A percentile compares a stretch with the other conserved stretches of the same genome.
These are phyloP conservation scores for Pyrocephalus nanus DNA, from an alignment of 2,797 vertebrate species.

Conservation along the genomic window DNA sequence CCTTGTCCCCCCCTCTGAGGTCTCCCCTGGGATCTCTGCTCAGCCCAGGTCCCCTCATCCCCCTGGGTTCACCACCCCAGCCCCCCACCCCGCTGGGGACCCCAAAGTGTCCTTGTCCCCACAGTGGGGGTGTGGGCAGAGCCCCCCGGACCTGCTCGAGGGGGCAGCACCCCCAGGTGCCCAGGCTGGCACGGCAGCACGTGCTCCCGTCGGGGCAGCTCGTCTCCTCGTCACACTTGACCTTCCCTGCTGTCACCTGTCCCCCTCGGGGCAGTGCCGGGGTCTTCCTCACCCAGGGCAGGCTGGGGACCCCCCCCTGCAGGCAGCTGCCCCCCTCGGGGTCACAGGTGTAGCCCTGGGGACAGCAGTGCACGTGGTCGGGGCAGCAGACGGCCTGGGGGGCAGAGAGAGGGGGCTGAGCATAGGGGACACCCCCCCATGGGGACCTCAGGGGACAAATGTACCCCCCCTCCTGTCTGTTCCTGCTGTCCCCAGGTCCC, in stretches of 20 bases:
- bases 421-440: not conserved
- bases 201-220: conserved; percentile 79
- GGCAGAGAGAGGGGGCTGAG: not conserved
- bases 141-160: conserved; percentile 74
- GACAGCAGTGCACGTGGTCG: conserved; percentile 87
- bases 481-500: too few species aligned
- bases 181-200: conserved; percentile 75
- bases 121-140: not conserved
- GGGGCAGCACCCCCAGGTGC: conserved; percentile 85
- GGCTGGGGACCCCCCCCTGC: not conserved
- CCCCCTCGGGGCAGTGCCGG: not conserved
- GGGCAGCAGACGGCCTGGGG: conserved; percentile 85
- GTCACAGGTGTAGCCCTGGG: conserved; percentile 79
- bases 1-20: not conserved
- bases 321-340: conserved; percentile 63
- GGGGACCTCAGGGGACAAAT: too few species aligned
- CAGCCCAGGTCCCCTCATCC: too few species aligned
- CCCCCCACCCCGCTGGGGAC: not conserved
- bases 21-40: not conserved
- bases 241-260: not conserved
- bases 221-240: conserved; percentile 78
- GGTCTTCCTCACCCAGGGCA: conserved; percentile 64
- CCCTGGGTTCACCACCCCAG: not conserved
- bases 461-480: not conserved
- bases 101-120: not conserved